Base-by-base conservation (phyloP, 2,113 vertebrate species). In the Serinus canaria region DNA sequence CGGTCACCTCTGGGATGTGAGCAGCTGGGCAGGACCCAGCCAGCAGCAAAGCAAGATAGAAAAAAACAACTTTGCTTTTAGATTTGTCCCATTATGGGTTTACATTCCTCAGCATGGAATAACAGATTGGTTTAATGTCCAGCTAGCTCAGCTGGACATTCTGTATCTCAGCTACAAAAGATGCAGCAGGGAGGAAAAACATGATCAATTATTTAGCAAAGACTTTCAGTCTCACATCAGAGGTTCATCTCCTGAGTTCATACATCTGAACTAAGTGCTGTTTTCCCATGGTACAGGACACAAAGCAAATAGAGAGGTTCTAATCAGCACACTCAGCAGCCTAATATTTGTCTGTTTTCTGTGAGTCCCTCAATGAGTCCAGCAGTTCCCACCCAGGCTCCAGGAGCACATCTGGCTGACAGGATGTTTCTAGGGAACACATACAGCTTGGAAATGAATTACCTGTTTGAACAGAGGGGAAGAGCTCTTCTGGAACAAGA, bases 1-100 rank as follows among this genome's bases (percentile, higher is more conserved):
- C 0, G 1, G 18, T 3, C 56, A 13, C 44, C 33, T 53, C 17
- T 35, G 77, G 13, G 43, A 39, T 41, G 39, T 4, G 1, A 13
- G 52, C 21, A 43, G 12, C 25, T 14, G 37, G 56, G 73, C 64
- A 62, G 35, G 24, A 23, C 44, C 6, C 46, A 69, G 37, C 7
- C 52, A 67, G 69, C 35, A 47, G 81, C 39, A 69, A 50, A 73
- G 30, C 20, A 23, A 50, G 35, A 15, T 10, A 28, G 43, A 47
- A 44, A 69, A 86, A 9, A 44, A 1, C 10, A 10, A 15, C 19
- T 63, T n/a, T 59, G 30, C 59, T 73, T 73, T 81, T 43, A 21
- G 43, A 70, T 60, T 43, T 66, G 37, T 33, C 35, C 59, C 10
- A 2, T 43, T 24, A 30, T 15, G 31, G 60, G 15, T 82, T 68